phyloP scores from a whole-genome alignment of 2,797 vertebrate species.

The Tauraco hartlaubi region DNA sequence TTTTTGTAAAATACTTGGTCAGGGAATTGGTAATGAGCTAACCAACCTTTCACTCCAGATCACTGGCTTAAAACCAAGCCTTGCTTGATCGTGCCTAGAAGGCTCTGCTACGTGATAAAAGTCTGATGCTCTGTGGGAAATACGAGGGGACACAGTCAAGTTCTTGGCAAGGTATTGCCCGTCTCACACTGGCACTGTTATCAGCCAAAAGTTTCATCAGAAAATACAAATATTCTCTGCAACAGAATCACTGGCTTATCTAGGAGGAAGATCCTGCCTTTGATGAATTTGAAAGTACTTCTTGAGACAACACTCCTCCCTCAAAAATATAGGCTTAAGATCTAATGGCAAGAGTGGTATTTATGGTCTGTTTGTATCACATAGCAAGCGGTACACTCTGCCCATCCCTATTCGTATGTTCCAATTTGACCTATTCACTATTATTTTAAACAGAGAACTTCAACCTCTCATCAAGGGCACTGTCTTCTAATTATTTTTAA shows the following conservation, averaged over 20 bases:
- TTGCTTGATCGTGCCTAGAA: not conserved
- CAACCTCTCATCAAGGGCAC: not conserved
- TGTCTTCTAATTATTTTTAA: slow-evolving; percentile 3
- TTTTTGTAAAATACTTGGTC: not conserved
- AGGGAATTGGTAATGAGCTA: slow-evolving; percentile 16
- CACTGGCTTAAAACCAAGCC: slow-evolving; percentile 36
- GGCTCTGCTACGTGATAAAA: not conserved
- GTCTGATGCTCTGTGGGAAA: not conserved
- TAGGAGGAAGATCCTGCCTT: slow-evolving; percentile 36
- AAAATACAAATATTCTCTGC: slow-evolving; percentile 51
- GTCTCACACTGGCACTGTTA: slow-evolving; percentile 5
- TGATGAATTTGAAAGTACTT: slow-evolving; percentile 21
- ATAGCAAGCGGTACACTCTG: not conserved
- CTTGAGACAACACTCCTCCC: not conserved
- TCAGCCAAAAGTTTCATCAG: slow-evolving; percentile 6
- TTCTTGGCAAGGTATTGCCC: not conserved
- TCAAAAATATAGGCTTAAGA: not conserved
- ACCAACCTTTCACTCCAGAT: slow-evolving; percentile 1
- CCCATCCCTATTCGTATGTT: not conserved
- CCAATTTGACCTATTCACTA: not conserved
- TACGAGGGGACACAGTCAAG: not conserved
- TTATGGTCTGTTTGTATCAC: not conserved
- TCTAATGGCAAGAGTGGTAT: not conserved
- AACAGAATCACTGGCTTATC: slow-evolving; percentile 24
- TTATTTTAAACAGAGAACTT: not conserved